Base-by-base conservation (phyloP, 1,140 invertebrate species). In the Dufourea novaeangliae region DNA sequence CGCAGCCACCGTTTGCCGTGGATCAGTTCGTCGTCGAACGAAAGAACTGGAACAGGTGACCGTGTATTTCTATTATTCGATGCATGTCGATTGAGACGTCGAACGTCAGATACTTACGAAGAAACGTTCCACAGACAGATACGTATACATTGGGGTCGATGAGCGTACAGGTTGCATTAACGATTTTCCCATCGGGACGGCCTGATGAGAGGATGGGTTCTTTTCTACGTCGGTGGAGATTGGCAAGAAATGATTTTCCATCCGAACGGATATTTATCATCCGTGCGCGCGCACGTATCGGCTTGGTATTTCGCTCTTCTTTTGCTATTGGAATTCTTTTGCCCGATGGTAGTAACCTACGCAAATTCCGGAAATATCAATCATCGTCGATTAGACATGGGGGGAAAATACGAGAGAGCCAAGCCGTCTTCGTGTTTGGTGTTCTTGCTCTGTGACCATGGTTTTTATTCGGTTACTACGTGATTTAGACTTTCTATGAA, bases 61-160 rank as follows among this genome's bases (percentile, higher is more conserved):
- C 8, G 50, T 78, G 46, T n/a, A 17, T 8, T 7, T 73, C 44
- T 83, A n/a, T n/a, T 84, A 80, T 62, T 66, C 50, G 37, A 1
- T 25, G 14, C 34, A 77, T 67, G 69, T 46, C 69, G 76, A 84
- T 82, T 71, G 62, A 80, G 77, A 76, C 70, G 59, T 84, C 64
- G 59, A 32, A 27, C 32, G 59, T 70, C 81, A 32, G 37, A n/a
- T n/a, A n/a, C n/a, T n/a, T n/a, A n/a, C n/a, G n/a, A n/a, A n/a
- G n/a, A n/a, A n/a, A n/a, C n/a, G n/a, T n/a, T n/a, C n/a, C n/a
- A n/a, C n/a, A n/a, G n/a, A n/a, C n/a, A n/a, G n/a, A n/a, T n/a
- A n/a, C n/a, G n/a, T n/a, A n/a, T n/a, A n/a, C n/a, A n/a, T n/a
- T n/a, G n/a, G n/a, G n/a, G n/a, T n/a, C n/a, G n/a, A n/a, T n/a